Evolutionary conservation across 2,113 vertebrate genomes (phyloP).

Genomic region (Salminus brasiliensis): DNA sequence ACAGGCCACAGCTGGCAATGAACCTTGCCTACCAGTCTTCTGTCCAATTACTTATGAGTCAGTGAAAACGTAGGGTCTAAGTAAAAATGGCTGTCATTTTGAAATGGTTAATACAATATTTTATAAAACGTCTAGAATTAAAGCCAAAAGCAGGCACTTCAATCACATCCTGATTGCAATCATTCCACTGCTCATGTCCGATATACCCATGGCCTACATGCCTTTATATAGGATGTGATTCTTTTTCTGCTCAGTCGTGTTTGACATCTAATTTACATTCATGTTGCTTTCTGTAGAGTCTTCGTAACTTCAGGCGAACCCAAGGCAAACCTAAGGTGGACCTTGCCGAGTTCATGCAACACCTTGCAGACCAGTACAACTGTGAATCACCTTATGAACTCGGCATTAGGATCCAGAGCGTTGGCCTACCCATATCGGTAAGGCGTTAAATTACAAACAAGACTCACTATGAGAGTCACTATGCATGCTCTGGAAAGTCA

Average conservation of each 20-base stretch:
- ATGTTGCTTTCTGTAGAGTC: constrained; percentile 64
- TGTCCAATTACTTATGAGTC: too few species aligned
- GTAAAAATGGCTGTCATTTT: too few species aligned
- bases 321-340: constrained; percentile 62
- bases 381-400: constrained; percentile 76
- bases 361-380: constrained; percentile 75
- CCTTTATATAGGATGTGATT: too few species aligned
- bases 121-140: too few species aligned
- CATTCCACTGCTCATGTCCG: too few species aligned
- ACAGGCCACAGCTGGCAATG: too few species aligned
- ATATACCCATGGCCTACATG: too few species aligned
- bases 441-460: constrained; percentile 15
- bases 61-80: too few species aligned
- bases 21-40: too few species aligned
- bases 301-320: constrained; percentile 64
- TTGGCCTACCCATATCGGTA: constrained; percentile 76
- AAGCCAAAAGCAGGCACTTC: too few species aligned
- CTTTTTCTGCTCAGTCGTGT: background rate
- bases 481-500: background rate
- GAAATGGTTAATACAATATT: too few species aligned
- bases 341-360: constrained; percentile 77
- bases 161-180: too few species aligned
- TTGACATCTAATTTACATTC: background rate
- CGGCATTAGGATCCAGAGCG: constrained; percentile 74
- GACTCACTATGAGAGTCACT: background rate